Evolutionary conservation across 2,888 invertebrate species (phyloP).

Genomic region (Drosophila picticornis): DNA sequence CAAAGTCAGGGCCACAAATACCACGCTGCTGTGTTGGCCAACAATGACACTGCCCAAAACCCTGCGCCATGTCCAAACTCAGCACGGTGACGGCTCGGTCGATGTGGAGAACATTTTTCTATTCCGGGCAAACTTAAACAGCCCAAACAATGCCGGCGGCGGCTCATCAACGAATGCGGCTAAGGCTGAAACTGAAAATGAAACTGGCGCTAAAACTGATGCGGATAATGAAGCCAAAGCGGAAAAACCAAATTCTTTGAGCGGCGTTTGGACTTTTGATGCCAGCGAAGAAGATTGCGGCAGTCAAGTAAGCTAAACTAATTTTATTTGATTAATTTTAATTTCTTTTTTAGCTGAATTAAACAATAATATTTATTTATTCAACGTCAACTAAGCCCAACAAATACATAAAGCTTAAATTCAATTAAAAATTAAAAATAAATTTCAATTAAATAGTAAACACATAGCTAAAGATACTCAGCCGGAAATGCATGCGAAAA

Average conservation of each 20-base stretch:
- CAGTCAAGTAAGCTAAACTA: constrained; percentile 40
- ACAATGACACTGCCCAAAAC: constrained; percentile 56
- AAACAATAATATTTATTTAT: neutral
- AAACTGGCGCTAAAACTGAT: constrained; percentile 3
- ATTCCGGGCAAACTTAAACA: constrained; percentile 53
- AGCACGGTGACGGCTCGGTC: constrained; percentile 57
- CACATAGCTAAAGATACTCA: neutral
- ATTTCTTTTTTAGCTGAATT: neutral
- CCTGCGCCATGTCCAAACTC: constrained; percentile 61
- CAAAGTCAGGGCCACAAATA: constrained; percentile 23
- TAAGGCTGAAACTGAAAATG: neutral
- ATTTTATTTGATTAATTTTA: neutral
- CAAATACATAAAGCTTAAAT: no score
- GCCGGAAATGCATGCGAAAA: neutral
- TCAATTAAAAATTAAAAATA: neutral
- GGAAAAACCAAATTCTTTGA: neutral
- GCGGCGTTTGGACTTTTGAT: constrained; percentile 52
- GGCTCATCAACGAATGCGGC: neutral
- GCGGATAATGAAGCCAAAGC: constrained; percentile 13
- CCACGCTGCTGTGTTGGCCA: constrained; percentile 26
- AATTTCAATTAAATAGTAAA: no score
- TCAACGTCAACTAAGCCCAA: neutral
- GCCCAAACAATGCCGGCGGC: constrained; percentile 2
- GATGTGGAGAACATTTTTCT: constrained; percentile 72
- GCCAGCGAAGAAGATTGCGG: constrained; percentile 50